Evolutionary conservation across 1,140 invertebrate species (phyloP).

Genomic region (Trichonephila clavipes): DNA sequence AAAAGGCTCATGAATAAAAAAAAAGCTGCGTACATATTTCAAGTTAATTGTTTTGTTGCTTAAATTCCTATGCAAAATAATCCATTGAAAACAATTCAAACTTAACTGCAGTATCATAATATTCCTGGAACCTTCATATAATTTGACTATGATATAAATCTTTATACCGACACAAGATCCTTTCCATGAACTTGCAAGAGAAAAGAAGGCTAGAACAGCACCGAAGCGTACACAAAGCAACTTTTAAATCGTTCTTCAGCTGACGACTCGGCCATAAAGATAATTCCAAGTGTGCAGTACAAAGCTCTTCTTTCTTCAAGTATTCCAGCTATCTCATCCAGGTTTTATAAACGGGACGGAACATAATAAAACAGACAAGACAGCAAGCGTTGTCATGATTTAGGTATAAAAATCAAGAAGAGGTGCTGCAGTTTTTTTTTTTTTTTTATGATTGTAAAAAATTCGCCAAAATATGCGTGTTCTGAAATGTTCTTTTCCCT

Average conservation of each 20-base stretch:
- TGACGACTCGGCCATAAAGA: constrained; percentile 25
- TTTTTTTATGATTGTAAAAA: neutral
- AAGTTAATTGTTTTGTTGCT: too few species aligned
- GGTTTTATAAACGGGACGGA: neutral
- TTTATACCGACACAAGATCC: too few species aligned
- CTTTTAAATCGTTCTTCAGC: constrained; percentile 4
- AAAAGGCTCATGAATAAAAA: too few species aligned
- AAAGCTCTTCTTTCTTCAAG: neutral
- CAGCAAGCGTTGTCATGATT: neutral
- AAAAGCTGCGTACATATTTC: too few species aligned
- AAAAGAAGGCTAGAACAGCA: neutral
- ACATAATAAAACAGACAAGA: neutral
- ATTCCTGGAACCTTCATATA: too few species aligned
- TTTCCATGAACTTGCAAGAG: too few species aligned
- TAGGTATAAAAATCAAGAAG: neutral
- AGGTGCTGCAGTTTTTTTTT: neutral
- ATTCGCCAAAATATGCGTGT: neutral
- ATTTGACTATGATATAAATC: too few species aligned
- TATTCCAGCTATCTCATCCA: neutral
- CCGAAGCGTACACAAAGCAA: neutral
- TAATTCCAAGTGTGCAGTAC: neutral
- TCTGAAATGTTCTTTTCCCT: neutral
- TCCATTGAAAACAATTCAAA: too few species aligned
- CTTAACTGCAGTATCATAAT: too few species aligned
- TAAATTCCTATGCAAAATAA: too few species aligned